Evolutionary conservation across 2,797 vertebrate species (phyloP).

Genomic region (Streptopelia turtur): DNA sequence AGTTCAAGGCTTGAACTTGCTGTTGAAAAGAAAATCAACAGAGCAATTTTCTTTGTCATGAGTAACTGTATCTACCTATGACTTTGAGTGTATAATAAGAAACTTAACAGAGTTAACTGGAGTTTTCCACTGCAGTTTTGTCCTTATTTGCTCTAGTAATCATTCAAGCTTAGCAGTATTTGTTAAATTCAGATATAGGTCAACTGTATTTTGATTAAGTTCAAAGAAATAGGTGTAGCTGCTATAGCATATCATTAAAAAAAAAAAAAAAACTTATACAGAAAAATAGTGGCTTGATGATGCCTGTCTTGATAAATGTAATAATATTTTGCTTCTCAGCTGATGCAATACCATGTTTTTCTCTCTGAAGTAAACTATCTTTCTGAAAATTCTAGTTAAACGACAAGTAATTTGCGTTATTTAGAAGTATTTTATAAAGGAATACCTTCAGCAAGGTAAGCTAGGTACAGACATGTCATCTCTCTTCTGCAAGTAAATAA

Average conservation of each 20-base stretch:
- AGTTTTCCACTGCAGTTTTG: conserved; percentile 34
- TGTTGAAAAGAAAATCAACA: conserved; percentile 48
- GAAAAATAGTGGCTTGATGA: not conserved
- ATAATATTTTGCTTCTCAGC: not conserved
- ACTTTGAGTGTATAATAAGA: not conserved
- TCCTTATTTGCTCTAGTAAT: conserved; percentile 35
- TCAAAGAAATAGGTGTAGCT: not conserved
- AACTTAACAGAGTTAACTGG: not conserved
- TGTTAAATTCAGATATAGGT: conserved; percentile 21
- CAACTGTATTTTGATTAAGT: conserved; percentile 10
- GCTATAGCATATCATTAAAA: not conserved
- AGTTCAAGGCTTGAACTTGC: conserved; percentile 45
- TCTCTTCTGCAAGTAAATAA: not conserved
- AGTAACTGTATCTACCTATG: conserved; percentile 36
- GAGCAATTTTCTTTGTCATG: conserved; percentile 15
- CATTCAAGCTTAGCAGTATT: conserved; percentile 27
- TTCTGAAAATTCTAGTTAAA: not conserved
- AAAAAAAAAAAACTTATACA: not conserved
- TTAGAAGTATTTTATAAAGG: not conserved
- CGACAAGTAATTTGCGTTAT: not conserved
- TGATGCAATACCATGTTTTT: not conserved
- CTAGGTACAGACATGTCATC: not conserved
- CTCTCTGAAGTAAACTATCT: not conserved
- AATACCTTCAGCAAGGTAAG: not conserved
- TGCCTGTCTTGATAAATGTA: not conserved